A percentile compares a stretch with the other conserved stretches of the same genome.
Evolutionary conservation across 2,888 invertebrate species (phyloP).

Genomic region (Thereva nobilitata): DNA sequence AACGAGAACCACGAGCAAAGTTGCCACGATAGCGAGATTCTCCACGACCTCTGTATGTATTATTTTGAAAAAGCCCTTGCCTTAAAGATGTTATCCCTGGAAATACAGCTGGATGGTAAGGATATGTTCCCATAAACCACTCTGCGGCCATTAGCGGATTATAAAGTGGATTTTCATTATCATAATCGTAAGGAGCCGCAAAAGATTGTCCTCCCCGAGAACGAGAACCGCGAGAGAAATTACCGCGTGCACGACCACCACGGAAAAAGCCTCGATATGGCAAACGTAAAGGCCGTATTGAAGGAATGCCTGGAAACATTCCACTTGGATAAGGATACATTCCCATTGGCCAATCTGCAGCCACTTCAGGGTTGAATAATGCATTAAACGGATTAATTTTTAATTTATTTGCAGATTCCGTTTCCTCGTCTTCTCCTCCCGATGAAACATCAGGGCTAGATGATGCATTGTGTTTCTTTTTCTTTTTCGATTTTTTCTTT

Average conservation of each 20-base stretch:
- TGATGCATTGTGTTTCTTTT: slow-evolving; percentile 48
- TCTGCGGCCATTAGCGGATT: slow-evolving; percentile 51
- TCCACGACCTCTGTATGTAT: slow-evolving; percentile 32
- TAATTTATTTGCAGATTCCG: slow-evolving; percentile 61
- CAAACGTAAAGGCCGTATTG: slow-evolving; percentile 49
- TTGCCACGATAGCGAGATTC: slow-evolving; percentile 49
- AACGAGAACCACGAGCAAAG: slow-evolving; percentile 53
- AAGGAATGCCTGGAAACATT: slow-evolving; percentile 52
- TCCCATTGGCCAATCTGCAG: slow-evolving; percentile 55
- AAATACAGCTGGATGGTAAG: slow-evolving; percentile 51
- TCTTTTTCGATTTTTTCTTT: slow-evolving; percentile 43
- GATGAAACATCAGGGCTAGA: slow-evolving; percentile 42
- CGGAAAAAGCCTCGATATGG: slow-evolving; percentile 48
- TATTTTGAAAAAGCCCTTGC: slow-evolving; percentile 52
- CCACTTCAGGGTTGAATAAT: slow-evolving; percentile 49
- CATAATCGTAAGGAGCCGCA: too few relatives aligned
- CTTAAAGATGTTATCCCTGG: slow-evolving; percentile 50
- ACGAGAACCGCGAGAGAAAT: too few relatives aligned
- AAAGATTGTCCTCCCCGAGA: too few relatives aligned
- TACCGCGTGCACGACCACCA: neutral
- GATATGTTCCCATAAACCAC: slow-evolving; percentile 56
- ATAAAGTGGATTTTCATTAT: slow-evolving; percentile 41
- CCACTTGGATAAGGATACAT: slow-evolving; percentile 53
- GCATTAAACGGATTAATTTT: slow-evolving; percentile 47
- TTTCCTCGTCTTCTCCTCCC: slow-evolving; percentile 45